These are phyloP conservation scores for Lampris incognitus DNA, from an alignment of 2,113 vertebrate species.

Conservation along the genomic window DNA sequence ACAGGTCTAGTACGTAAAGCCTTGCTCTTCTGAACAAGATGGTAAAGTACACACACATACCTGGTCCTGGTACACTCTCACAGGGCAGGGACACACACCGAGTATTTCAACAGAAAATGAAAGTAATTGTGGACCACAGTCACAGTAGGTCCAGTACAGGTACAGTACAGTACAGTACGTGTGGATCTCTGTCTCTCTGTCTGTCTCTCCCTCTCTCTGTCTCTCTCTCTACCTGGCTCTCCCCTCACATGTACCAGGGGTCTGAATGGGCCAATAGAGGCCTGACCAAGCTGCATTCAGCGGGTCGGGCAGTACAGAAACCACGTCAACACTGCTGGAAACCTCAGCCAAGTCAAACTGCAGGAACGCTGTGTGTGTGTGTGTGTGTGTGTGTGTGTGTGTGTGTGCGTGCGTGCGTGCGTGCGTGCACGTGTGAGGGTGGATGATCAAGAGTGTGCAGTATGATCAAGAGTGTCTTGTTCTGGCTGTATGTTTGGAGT, in stretches of 20 bases:
- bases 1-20: too few species aligned
- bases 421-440: background rate
- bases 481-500: background rate
- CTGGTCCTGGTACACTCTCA: too few species aligned
- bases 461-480: background rate
- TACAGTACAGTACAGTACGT: too few species aligned
- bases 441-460: background rate
- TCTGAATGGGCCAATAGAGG: conserved; percentile 33
- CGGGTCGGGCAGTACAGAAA: background rate
- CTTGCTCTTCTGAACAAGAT: too few species aligned
- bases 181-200: too few species aligned
- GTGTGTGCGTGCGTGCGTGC: too few species aligned
- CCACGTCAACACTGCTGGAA: conserved; percentile 1
- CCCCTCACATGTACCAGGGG: background rate
- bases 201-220: background rate
- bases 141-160: too few species aligned
- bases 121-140: too few species aligned
- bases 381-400: conserved; percentile 11
- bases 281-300: conserved; percentile 2
- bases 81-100: too few species aligned
- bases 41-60: too few species aligned
- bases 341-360: conserved; percentile 2
- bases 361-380: background rate
- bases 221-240: background rate
- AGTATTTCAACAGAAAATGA: too few species aligned